Evolutionary conservation across 1,140 invertebrate genomes (phyloP), one percentile per base, ranked within the genome.

Genomic region (Heliconius congener): DNA sequence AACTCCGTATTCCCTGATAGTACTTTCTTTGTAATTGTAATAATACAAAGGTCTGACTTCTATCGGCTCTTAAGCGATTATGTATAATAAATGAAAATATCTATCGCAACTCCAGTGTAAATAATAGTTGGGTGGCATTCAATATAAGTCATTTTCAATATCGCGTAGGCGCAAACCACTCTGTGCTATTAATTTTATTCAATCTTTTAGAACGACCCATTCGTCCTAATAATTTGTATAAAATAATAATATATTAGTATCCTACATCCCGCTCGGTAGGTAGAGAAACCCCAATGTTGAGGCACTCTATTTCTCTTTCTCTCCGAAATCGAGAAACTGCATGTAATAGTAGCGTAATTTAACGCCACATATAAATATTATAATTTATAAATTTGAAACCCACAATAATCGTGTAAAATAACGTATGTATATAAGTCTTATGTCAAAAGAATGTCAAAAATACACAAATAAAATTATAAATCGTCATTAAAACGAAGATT

Each of bases 401-500:
- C 9, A 23, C 8, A 27, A 60, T 1, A n/a, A 57, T n/a, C n/a
- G 19, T 23, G n/a, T 18, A n/a, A 55, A 55, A 55, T 19, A 19
- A 55, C 9, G 42, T 46, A 46, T 13, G 42, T 18, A 52, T 18
- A 19, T 2, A 52, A 18, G 50, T 52, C 18, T 52, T 52, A 52
- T 52, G 18, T 52, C 18, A 52, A 19, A 52, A 13, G 16, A 52
- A 19, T 23, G n/a, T 60, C 55, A 60, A 60, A 60, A 60, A 57
- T n/a, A 23, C 55, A 23, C 42, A 50, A 77, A 77, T 55, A 50
- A 77, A 19, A 16, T 60, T 30, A n/a, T 78, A 78, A 78, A 30
- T 66, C 77, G 27, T 23, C 72, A 78, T 75, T 46, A 60, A 74
- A 71, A 66, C n/a, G 55, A 60, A 42, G 60, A 23, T 60, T 19